Percentiles rank a stretch among this genome's conserved stretches.
phyloP scores from a whole-genome alignment of 2,888 invertebrate genomes.

The Xylocampa areola region DNA sequence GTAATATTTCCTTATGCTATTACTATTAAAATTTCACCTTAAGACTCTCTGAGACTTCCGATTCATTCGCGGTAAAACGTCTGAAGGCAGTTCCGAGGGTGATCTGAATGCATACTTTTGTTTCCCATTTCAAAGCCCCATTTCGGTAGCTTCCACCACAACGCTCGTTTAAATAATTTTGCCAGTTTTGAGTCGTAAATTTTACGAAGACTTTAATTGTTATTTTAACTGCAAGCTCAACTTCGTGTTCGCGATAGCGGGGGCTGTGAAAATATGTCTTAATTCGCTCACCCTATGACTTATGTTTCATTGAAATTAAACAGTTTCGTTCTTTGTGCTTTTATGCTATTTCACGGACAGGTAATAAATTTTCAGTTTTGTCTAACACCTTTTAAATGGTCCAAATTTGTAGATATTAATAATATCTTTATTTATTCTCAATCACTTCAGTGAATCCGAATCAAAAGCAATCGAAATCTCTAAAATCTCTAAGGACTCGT shows the following conservation, averaged over 20 bases:
- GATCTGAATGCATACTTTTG: conserved; percentile 83
- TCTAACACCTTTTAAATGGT: conserved; percentile 64
- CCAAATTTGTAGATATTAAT: conserved; percentile 36
- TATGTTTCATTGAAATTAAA: conserved; percentile 83
- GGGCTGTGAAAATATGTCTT: conserved; percentile 87
- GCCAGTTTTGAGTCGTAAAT: conserved; percentile 89
- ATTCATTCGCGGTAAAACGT: conserved; percentile 76
- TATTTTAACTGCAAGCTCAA: conserved; percentile 89
- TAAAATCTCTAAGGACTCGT: conserved; percentile 57
- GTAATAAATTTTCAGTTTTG: conserved; percentile 70
- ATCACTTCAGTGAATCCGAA: conserved; percentile 18
- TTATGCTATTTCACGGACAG: conserved; percentile 58
- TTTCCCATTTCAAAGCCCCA: conserved; percentile 82
- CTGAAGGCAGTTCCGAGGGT: conserved; percentile 75
- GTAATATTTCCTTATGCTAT: conserved; percentile 85
- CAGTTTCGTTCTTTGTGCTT: conserved; percentile 65
- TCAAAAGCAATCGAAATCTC: conserved; percentile 38
- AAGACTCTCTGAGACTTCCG: conserved; percentile 73
- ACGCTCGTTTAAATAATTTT: conserved; percentile 86
- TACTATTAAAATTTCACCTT: conserved; percentile 88
- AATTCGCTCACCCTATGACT: conserved; percentile 87
- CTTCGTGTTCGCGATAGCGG: conserved; percentile 78
- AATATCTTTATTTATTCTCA: conserved; percentile 22
- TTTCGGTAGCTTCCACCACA: conserved; percentile 80
- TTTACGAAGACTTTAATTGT: conserved; percentile 89